Percentiles rank a stretch among this genome's conserved stretches.
Evolutionary conservation across 2,113 vertebrate genomes (phyloP).

Genomic region (Odobenus rosmarus): DNA sequence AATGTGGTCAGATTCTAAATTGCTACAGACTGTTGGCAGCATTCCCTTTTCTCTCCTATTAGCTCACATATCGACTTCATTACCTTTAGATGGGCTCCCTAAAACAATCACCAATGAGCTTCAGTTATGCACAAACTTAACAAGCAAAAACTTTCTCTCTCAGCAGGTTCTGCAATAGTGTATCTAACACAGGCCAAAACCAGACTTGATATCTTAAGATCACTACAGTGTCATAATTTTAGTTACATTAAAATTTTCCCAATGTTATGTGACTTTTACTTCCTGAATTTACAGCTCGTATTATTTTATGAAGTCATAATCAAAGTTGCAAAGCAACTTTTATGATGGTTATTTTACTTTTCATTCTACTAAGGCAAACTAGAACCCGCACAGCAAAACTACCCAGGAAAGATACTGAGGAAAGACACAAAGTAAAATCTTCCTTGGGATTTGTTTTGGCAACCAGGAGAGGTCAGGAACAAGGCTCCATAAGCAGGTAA

Average conservation of each 20-base stretch:
- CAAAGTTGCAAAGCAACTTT: conserved; percentile 6
- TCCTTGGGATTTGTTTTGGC: conserved; percentile 7
- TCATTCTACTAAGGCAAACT: background rate
- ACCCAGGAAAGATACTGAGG: background rate
- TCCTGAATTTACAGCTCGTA: background rate
- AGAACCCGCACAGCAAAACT: background rate
- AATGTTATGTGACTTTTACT: background rate
- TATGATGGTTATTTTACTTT: background rate
- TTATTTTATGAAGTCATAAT: background rate
- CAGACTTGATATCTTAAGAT: background rate
- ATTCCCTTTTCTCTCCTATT: background rate
- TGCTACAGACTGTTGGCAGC: background rate
- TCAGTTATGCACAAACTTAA: background rate
- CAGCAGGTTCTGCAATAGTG: background rate
- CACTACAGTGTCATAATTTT: background rate
- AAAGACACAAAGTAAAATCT: conserved; percentile 30
- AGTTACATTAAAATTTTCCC: background rate
- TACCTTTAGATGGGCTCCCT: background rate
- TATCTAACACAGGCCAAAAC: background rate
- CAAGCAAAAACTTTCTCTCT: background rate
- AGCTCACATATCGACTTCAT: background rate
- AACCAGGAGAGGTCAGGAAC: background rate
- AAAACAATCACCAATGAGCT: background rate
- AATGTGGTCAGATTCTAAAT: background rate
- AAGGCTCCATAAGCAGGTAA: background rate